Percentiles rank a stretch among this genome's conserved stretches.
Evolutionary conservation across 1,140 invertebrate genomes (phyloP).

Genomic region (Chlorops oryzae): DNA sequence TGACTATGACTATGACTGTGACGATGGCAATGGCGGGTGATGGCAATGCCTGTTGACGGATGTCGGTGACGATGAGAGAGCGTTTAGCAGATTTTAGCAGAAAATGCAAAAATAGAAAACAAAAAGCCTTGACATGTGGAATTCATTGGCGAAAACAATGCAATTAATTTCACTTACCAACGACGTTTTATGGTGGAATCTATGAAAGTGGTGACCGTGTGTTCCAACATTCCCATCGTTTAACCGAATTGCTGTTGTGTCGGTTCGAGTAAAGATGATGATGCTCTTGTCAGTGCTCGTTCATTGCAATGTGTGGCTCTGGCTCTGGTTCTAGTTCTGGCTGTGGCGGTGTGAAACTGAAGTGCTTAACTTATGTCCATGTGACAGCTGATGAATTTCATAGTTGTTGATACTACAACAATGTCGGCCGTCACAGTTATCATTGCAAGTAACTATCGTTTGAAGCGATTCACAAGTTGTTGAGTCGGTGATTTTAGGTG

Average conservation of each 20-base stretch:
- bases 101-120: slow-evolving; percentile 39
- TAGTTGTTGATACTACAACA: slow-evolving; percentile 44
- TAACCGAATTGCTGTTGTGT: slow-evolving; percentile 14
- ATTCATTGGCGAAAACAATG: slow-evolving; percentile 47
- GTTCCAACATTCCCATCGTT: not conserved
- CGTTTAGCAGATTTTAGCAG: too few species aligned
- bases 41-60: too few species aligned
- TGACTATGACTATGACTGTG: too few species aligned
- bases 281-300: not conserved
- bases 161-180: slow-evolving; percentile 48
- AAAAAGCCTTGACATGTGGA: slow-evolving; percentile 34
- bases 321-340: slow-evolving; percentile 1
- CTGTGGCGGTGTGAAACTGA: too few species aligned
- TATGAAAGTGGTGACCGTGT: too few species aligned
- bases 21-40: too few species aligned
- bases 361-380: too few species aligned
- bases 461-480: too few species aligned
- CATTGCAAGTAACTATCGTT: too few species aligned
- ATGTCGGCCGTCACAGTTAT: not conserved
- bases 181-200: too few species aligned
- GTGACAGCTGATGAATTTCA: slow-evolving; percentile 44
- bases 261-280: slow-evolving; percentile 1
- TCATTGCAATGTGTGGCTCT: slow-evolving; percentile 6
- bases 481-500: too few species aligned
- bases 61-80: too few species aligned